These are phyloP conservation scores for Synanthedon myopaeformis DNA, from an alignment of 2,888 invertebrate genomes.

Conservation along the genomic window DNA sequence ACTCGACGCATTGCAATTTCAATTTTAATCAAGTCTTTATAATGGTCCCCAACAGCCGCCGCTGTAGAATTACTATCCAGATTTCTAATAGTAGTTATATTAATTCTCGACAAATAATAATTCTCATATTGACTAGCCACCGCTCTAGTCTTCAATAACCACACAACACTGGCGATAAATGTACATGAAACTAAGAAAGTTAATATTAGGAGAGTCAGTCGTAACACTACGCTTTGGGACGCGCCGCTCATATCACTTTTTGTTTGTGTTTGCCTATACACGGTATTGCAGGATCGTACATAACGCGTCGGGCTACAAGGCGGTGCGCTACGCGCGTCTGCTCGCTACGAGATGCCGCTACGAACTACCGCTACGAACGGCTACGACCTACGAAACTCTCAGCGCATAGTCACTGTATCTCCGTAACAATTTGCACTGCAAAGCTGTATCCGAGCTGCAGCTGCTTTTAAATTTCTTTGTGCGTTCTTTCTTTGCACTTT, in stretches of 20 bases:
- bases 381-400: conserved; percentile 16
- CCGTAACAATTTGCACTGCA: conserved; percentile 56
- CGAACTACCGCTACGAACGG: conserved; percentile 42
- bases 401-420: conserved; percentile 48
- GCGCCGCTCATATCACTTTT: conserved; percentile 69
- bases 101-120: conserved; percentile 69
- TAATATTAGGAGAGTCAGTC: conserved; percentile 58
- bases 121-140: conserved; percentile 59
- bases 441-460: conserved; percentile 57
- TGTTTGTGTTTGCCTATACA: conserved; percentile 55
- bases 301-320: conserved; percentile 41
- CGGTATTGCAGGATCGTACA: conserved; percentile 45
- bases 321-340: conserved; percentile 50
- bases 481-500: conserved; percentile 51
- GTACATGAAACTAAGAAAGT: conserved; percentile 59
- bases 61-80: conserved; percentile 35
- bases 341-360: conserved; percentile 39
- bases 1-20: conserved; percentile 67
- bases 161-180: conserved; percentile 60
- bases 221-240: conserved; percentile 51
- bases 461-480: conserved; percentile 63
- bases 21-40: conserved; percentile 66
- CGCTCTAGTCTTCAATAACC: conserved; percentile 52
- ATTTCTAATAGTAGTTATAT: conserved; percentile 51
- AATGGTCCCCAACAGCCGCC: conserved; percentile 51